Conservation (phyloP, 37 sponge, comb jelly and placozoan genomes). For the Mnemiopsis leidyi region DNA sequence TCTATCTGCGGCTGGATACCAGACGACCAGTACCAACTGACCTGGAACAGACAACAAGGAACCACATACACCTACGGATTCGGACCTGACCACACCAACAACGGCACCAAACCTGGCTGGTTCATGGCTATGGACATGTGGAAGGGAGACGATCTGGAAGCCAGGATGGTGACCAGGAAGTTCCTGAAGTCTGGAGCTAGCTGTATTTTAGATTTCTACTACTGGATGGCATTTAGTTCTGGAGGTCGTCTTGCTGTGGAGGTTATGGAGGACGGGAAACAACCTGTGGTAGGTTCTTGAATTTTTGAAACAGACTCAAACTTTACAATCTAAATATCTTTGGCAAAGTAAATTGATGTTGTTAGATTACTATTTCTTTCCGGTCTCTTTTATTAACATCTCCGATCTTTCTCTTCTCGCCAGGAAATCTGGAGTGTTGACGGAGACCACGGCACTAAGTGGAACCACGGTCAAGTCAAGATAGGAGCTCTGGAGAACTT, state of each 20-base stretch:
- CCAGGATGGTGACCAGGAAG: neutral
- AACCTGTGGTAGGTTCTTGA: slow-evolving; percentile 3
- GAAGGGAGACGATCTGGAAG: slow-evolving; percentile 63
- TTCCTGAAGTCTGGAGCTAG: slow-evolving; percentile 25
- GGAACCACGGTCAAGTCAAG: neutral
- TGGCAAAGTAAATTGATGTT: too few relatives aligned
- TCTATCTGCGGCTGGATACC: neutral
- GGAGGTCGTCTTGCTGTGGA: neutral
- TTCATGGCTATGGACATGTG: slow-evolving; percentile 46
- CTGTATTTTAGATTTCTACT: neutral
- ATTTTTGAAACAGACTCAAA: too few relatives aligned
- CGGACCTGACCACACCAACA: slow-evolving; percentile 35
- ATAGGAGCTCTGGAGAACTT: slow-evolving; percentile 12
- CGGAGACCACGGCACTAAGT: slow-evolving; percentile 14
- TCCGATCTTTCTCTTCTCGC: neutral
- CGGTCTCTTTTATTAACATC: too few relatives aligned
- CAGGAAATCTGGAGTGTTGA: slow-evolving; percentile 37
- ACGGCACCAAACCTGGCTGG: neutral
- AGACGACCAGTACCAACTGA: neutral
- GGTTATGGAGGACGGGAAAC: slow-evolving; percentile 7
- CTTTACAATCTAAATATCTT: too few relatives aligned
- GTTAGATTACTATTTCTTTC: too few relatives aligned
- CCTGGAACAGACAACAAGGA: slow-evolving; percentile 7
- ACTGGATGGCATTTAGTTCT: neutral
- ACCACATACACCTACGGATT: slow-evolving; percentile 26